Base-by-base conservation (phyloP, 2,888 invertebrate genomes). In the Alviniconcha strummeri region DNA sequence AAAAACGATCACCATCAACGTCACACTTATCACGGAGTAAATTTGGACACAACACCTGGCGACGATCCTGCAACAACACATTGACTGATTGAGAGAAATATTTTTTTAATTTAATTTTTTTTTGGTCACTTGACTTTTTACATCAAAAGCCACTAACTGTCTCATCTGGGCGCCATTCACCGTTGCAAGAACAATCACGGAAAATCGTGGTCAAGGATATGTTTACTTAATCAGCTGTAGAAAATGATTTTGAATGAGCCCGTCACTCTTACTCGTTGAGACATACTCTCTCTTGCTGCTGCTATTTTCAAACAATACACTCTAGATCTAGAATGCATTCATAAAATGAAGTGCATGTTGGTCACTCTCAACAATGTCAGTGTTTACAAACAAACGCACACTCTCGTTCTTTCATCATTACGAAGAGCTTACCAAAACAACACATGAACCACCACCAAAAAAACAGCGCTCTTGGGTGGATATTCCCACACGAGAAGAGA, bases 401-500 rank as follows among this genome's bases (percentile, higher is more conserved):
- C 36, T 36, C 36, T 36, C 36, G 36, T 36, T 36, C 36, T 36
- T 36, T 36, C 3, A 36, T 36, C 36, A 36, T 36, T 36, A 36
- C 36, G 36, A 36, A 36, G 36, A 36, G 36, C 92, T 89, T 88
- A 94, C 94, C 93, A 94, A 91, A 93, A 94, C 84, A 93, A 85
- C 81, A 91, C 86, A 88, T 94, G 93, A 82, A 93, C 90, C 81
- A 89, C 83, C 36, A 91, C 85, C 84, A 94, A 90, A 83, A 93
- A 89, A 69, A 92, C 87, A 15, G 91, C 91, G 86, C 93, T 93
- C 83, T 89, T 88, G 54, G 87, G 89, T 15, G 93, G 93, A 84
- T 91, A 91, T 85, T 94, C 94, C 94, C 94, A 94, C 67, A 93
- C 93, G 72, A 94, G 88, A 54, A 93, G 86, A 84, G 93, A 93